A percentile compares a stretch with the other conserved stretches of the same genome.
These are phyloP conservation scores for Drosophila elegans DNA, from an alignment of 1,140 invertebrate genomes.

Conservation along the genomic window DNA sequence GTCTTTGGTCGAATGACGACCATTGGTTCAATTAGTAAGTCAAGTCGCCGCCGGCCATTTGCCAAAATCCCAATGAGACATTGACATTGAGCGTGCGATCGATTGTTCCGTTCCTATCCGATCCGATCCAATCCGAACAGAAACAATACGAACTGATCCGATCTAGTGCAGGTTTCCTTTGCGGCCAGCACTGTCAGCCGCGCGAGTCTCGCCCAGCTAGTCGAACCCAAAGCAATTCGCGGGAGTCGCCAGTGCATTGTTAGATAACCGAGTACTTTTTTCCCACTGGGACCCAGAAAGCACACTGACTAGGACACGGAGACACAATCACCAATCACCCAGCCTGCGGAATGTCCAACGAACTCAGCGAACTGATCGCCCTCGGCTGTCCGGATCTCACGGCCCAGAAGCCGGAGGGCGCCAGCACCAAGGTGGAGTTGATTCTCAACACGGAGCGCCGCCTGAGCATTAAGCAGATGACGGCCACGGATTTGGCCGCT, in stretches of 20 bases:
- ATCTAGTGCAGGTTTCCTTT: conserved; percentile 66
- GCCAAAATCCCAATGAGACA: conserved; percentile 81
- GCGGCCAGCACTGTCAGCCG: conserved; percentile 52
- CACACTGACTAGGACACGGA: conserved; percentile 10
- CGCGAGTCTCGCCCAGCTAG: conserved; percentile 71
- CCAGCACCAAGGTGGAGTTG: conserved; percentile 52
- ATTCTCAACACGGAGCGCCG: conserved; percentile 69
- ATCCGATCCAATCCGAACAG: conserved; percentile 18
- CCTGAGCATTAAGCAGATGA: conserved; percentile 81
- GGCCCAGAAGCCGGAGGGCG: conserved; percentile 40
- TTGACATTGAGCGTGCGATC: conserved; percentile 71
- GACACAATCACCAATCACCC: neutral
- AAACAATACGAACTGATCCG: conserved; percentile 28
- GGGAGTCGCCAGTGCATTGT: conserved; percentile 54
- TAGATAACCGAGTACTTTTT: conserved; percentile 62
- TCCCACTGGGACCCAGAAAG: conserved; percentile 26
- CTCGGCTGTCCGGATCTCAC: conserved; percentile 73
- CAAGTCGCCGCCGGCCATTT: conserved; percentile 63
- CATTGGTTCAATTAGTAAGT: conserved; percentile 67
- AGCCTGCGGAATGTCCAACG: conserved; percentile 68
- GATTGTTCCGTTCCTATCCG: conserved; percentile 6
- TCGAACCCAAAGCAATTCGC: conserved; percentile 74
- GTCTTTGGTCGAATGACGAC: conserved; percentile 41
- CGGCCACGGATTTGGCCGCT: conserved; percentile 69
- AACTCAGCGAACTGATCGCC: conserved; percentile 81